Conservation (phyloP, 2,888 invertebrate genomes). For the Pemphredon lugubris region DNA sequence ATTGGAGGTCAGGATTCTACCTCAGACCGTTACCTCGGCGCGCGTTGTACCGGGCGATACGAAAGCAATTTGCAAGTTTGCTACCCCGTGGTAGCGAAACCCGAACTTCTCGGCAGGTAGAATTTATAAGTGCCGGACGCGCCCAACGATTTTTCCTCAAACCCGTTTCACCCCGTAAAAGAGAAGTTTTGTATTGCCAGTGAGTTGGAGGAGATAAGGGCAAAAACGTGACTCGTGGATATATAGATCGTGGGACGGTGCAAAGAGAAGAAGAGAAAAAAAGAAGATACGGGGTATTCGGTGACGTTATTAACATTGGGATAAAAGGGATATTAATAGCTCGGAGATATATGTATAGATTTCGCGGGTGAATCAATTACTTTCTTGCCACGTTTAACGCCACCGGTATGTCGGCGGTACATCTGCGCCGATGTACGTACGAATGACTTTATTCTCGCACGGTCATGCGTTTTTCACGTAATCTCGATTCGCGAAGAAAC, state of each 20-base stretch:
- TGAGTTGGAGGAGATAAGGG: background rate
- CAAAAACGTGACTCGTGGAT: background rate
- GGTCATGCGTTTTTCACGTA: conserved; percentile 10
- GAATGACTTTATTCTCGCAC: conserved; percentile 37
- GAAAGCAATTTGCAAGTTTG: conserved; percentile 56
- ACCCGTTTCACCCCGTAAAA: too few species aligned
- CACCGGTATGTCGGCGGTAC: conserved; percentile 23
- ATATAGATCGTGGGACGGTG: background rate
- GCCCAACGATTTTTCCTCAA: background rate
- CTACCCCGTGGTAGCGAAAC: conserved; percentile 7
- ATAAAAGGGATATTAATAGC: conserved; percentile 41
- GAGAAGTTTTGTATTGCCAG: too few species aligned
- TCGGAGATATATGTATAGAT: conserved; percentile 11
- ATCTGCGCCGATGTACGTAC: background rate
- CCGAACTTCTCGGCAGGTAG: background rate
- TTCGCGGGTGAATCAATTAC: conserved; percentile 40
- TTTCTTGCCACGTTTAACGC: conserved; percentile 47
- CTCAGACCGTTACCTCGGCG: conserved; percentile 73
- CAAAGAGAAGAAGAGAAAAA: too few species aligned
- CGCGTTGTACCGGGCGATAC: conserved; percentile 71
- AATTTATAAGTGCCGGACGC: too few species aligned
- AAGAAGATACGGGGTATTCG: too few species aligned
- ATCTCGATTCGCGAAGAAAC: background rate
- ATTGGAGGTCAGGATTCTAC: conserved; percentile 79
- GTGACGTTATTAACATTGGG: conserved; percentile 34